phyloP scores from a whole-genome alignment of 2,888 invertebrate genomes.

The Entomobrya proxima region DNA sequence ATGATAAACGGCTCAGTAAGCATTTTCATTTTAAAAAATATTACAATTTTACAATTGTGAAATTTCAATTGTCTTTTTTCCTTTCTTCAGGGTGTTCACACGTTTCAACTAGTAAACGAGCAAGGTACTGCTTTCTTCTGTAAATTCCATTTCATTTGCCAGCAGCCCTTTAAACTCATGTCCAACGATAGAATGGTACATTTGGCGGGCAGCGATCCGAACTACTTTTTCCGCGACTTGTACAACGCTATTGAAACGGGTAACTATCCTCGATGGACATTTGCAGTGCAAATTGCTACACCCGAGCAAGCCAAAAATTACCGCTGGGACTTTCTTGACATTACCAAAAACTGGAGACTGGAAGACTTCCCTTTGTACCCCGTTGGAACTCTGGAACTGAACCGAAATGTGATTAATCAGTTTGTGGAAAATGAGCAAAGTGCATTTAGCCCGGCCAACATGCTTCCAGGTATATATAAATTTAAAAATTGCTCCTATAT shows the following conservation, averaged over 20 bases:
- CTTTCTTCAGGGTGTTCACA: slow-evolving; percentile 88
- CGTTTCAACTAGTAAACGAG: slow-evolving; percentile 92
- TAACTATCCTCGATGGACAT: slow-evolving; percentile 78
- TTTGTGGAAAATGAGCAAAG: slow-evolving; percentile 96
- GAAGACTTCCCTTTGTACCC: slow-evolving; percentile 90
- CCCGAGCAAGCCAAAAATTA: slow-evolving; percentile 77
- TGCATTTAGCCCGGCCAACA: slow-evolving; percentile 92
- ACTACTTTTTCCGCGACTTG: slow-evolving; percentile 77
- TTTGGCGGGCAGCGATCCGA: slow-evolving; percentile 77
- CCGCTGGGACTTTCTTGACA: slow-evolving; percentile 79
- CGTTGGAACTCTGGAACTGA: slow-evolving; percentile 90
- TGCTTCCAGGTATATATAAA: slow-evolving; percentile 95
- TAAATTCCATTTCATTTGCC: slow-evolving; percentile 76
- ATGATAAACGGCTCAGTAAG: slow-evolving; percentile 93
- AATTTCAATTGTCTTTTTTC: not conserved
- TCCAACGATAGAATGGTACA: slow-evolving; percentile 76
- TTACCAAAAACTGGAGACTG: slow-evolving; percentile 88
- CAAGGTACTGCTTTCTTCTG: slow-evolving; percentile 85
- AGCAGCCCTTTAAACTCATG: slow-evolving; percentile 78
- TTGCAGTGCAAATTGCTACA: slow-evolving; percentile 79
- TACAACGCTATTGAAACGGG: slow-evolving; percentile 77
- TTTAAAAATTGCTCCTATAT: too few species aligned
- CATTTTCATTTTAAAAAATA: too few species aligned
- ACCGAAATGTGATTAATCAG: slow-evolving; percentile 93
- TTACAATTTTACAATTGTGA: not conserved